Percentiles rank a stretch among this genome's conserved stretches.
Evolutionary conservation across 2,888 invertebrate species (phyloP).

Genomic region (Mythimna vitellina): DNA sequence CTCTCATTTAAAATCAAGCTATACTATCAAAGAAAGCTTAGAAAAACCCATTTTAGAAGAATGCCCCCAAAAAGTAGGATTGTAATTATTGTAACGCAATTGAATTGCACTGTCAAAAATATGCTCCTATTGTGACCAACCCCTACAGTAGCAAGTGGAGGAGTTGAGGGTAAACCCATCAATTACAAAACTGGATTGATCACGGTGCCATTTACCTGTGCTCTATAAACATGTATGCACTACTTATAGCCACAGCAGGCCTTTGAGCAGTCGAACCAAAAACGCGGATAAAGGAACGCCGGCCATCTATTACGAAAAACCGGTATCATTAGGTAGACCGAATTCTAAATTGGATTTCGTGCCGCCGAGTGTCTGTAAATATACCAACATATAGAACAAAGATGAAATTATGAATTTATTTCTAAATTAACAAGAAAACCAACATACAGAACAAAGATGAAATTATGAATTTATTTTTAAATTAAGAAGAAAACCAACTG

Average conservation of each 20-base stretch:
- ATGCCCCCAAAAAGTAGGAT: background rate
- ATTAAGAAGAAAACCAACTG: conserved; percentile 8
- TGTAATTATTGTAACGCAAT: no score
- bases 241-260: background rate
- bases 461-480: background rate
- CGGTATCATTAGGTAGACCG: conserved; percentile 20
- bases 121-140: background rate
- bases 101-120: background rate
- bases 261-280: conserved; percentile 8
- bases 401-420: background rate
- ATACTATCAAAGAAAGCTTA: background rate
- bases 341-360: background rate
- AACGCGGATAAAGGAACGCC: conserved; percentile 12
- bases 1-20: conserved; percentile 9
- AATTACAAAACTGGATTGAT: background rate
- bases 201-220: background rate
- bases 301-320: conserved; percentile 21
- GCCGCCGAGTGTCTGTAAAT: background rate
- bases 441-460: background rate
- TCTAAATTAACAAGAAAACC: conserved; percentile 1
- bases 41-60: background rate
- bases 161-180: background rate
- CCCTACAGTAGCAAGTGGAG: background rate
- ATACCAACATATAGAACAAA: background rate
- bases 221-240: background rate